Evolutionary conservation across 1,140 invertebrate genomes (phyloP), one percentile per base, ranked within the genome.

Genomic region (Nebria ingens): DNA sequence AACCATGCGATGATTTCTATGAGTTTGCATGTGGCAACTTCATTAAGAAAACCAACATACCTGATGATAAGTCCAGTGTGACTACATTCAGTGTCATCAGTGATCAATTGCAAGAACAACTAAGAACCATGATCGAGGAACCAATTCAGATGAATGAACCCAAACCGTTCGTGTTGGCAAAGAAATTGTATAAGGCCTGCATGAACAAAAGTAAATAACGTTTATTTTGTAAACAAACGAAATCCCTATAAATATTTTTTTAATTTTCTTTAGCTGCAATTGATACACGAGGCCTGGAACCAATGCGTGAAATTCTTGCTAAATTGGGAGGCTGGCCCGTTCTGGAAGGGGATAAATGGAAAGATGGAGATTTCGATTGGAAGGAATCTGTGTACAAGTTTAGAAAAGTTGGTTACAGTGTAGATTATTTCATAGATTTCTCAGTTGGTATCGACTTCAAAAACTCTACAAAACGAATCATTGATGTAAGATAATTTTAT

Each of bases 1-100:
- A 94, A 63, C 93, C 93, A 0, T 97, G 93, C 65, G 84, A 92
- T 56, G 89, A 96, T 68, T 97, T 96, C 71, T 96, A 93, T 67
- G 67, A 82, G 58, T 93, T 89, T 60, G 79, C 88, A 0, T 92
- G 89, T 62, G 87, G 89, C 2, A 78, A 77, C 2, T 91, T 87
- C 69, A 67, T 87, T 2, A 79, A 81, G 56, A 80, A 79, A 38
- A 82, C 81, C 1, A 76, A 79, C n/a, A 89, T 91, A 38, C 86
- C 87, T 0, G 87, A 90, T 57, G 87, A 91, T 63, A 87, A 86
- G 68, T 81, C 85, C 0, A 82, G 84, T 1, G 79, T 92, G 2
- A 89, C 87, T 55, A 83, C 85, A 0, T 91, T 92, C 70, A 86
- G 83, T 20, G 77, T 85, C 22, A 86, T 93, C 57, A 84, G 82